Evolutionary conservation across 2,888 invertebrate genomes (phyloP), one percentile per base, ranked within the genome.

Genomic region (Sisyra nigra): DNA sequence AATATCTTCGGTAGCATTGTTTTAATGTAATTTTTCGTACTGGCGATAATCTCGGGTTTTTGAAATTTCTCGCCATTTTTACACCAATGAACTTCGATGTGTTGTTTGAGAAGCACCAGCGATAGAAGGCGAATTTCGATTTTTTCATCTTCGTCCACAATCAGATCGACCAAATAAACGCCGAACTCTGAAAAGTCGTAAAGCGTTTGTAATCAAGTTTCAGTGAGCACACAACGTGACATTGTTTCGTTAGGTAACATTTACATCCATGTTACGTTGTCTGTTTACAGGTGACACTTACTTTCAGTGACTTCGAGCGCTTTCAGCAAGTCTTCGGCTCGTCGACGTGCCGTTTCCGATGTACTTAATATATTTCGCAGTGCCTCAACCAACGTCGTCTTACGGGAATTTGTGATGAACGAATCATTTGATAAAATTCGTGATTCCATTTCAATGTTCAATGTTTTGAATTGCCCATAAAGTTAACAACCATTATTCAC

Each of bases 321-420:
- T 17, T 37, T 37, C 1, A 37, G 17, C 3, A 37, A 11, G 17
- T 37, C 37, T 24, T 37, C 37, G 11, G 37, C 37, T 37, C 18
- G 17, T 37, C 37, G 7, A 7, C 37, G 17, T 5, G 37, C n/a
- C 7, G 11, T 8, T 19, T 37, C 37, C 11, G 17, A 19, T 2
- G 37, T 15, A 19, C 37, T 37, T 37, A 37, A 11, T 18, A 37
- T 37, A 37, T 37, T 37, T n/a, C 37, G 17, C 3, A 37, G n/a
- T 8, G 37, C 37, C n/a, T 37, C 19, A 11, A 19, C 9, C 3
- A 37, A 17, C 17, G 37, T 37, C 11, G 11, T n/a, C 18, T 19
- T 37, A n/a, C 37, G 37, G 17, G 37, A 24, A 7, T 24, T 24
- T 3, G 24, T 24, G 24, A 24, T 24, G 7, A 24, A 24, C 7